Percentiles rank a stretch among this genome's conserved stretches.
Conservation (phyloP, 2,888 invertebrate species). For the Euspilapteryx auroguttella region DNA sequence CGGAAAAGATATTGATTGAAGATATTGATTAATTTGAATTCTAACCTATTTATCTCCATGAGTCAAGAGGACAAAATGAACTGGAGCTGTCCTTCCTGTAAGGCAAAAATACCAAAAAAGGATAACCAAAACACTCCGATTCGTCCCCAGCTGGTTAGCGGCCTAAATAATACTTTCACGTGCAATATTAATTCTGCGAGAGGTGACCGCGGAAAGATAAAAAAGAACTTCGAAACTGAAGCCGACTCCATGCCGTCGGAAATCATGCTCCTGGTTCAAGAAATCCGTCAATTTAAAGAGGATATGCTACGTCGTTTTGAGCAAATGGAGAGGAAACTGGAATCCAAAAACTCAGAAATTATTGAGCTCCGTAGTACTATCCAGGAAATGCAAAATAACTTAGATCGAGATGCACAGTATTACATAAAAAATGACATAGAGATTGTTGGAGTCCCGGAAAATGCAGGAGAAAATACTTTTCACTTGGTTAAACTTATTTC, state of each 20-base stretch:
- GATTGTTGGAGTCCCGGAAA: background rate
- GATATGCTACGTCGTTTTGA: background rate
- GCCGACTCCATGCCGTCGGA: no score
- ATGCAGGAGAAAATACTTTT: background rate
- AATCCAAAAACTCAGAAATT: background rate
- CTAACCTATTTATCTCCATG: background rate
- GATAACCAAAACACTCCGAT: background rate
- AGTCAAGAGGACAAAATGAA: background rate
- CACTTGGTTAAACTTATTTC: background rate
- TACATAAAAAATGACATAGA: background rate
- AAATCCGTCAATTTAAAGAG: background rate
- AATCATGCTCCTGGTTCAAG: background rate
- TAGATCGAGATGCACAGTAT: background rate
- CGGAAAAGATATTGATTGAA: no score
- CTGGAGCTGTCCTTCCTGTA: background rate
- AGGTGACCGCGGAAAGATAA: background rate
- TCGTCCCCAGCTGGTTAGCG: background rate
- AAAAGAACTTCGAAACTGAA: background rate
- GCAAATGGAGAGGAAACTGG: background rate
- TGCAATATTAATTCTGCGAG: background rate
- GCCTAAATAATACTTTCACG: background rate
- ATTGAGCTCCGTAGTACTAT: background rate
- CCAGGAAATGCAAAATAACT: background rate
- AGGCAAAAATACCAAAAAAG: background rate
- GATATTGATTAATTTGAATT: background rate